Evolutionary conservation across 92 coral and sea anemone species (phyloP), one percentile per base, ranked within the genome.

Genomic region (Pocillopora grandis): DNA sequence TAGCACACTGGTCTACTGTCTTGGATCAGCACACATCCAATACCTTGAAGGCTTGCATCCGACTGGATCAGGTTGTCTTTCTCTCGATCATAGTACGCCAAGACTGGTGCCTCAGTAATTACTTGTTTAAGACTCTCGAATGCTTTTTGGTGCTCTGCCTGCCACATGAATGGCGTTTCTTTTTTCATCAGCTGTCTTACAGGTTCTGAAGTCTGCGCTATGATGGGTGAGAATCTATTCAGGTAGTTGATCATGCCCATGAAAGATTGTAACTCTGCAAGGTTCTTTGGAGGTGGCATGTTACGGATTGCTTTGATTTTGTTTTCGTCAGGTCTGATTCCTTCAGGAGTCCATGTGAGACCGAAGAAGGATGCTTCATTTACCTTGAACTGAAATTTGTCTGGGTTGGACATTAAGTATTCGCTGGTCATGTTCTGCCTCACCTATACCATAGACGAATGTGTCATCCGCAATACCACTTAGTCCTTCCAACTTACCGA

Each of bases 401-500:
- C 89, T 76, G 20, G 84, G 86, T 36, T 89, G 86, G 71, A 78
- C 80, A 66, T 85, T 80, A 58, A 84, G 87, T 52, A 92, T 87
- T 90, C 77, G 91, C 68, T 71, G 86, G 49, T 92, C 91, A 70
- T 90, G 93, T 42, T 62, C 66, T 6, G 10, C 62, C 56, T 89
- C 89, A 23, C 87, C 71, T 37, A 16, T 63, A 62, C 89, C 89
- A 60, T 83, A 74, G 58, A 89, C 67, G 49, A 88, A 85, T 8
- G 92, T 81, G 76, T 92, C 95, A 42, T 92, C 92, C 19, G 95
- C 91, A 60, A 83, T 89, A 14, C 92, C 89, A 55, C 71, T 87
- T 35, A 89, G 58, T 10, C 92, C 95, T 5, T 86, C 87, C 21
- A 60, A 49, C 10, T 71, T 36, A 23, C 84, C 87, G 59, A 90